Conservation (phyloP, 2,888 invertebrate species). For the Acleris holmiana region DNA sequence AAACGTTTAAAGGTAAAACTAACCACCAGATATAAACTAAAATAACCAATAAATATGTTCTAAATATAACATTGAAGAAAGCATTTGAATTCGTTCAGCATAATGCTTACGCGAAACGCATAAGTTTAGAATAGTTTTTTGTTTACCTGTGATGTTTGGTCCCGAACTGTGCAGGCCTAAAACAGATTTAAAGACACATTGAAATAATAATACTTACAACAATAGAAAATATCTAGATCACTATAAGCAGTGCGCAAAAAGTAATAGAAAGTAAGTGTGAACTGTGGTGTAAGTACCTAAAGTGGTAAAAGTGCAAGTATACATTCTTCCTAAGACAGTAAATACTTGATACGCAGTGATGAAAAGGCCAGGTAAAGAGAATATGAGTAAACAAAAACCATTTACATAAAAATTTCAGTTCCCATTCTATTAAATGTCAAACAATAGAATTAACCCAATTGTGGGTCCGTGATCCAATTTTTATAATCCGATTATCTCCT, state of each 20-base stretch:
- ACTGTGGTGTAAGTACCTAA: background rate
- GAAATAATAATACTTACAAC: slow-evolving; percentile 55
- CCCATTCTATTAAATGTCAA: background rate
- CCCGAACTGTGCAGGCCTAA: slow-evolving; percentile 76
- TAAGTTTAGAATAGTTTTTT: slow-evolving; percentile 37
- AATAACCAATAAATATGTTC: slow-evolving; percentile 29
- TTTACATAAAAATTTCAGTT: no score
- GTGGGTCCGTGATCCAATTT: slow-evolving; percentile 12
- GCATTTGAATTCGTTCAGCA: slow-evolving; percentile 22
- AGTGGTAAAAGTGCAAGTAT: background rate
- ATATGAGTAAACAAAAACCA: no score
- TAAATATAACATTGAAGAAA: slow-evolving; percentile 24
- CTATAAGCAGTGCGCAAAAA: slow-evolving; percentile 3
- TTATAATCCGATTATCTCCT: slow-evolving; percentile 12
- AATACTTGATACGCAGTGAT: background rate
- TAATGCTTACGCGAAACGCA: slow-evolving; percentile 37
- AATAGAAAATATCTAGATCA: background rate
- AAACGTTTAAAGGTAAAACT: slow-evolving; percentile 28
- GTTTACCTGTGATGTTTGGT: slow-evolving; percentile 71
- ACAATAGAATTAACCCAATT: slow-evolving; percentile 13
- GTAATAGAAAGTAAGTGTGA: background rate
- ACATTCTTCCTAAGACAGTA: background rate
- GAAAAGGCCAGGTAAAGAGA: no score
- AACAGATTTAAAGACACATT: slow-evolving; percentile 75
- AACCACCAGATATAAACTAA: slow-evolving; percentile 26